Conservation (phyloP, 1,140 invertebrate species). For the Drosophila burlai region DNA sequence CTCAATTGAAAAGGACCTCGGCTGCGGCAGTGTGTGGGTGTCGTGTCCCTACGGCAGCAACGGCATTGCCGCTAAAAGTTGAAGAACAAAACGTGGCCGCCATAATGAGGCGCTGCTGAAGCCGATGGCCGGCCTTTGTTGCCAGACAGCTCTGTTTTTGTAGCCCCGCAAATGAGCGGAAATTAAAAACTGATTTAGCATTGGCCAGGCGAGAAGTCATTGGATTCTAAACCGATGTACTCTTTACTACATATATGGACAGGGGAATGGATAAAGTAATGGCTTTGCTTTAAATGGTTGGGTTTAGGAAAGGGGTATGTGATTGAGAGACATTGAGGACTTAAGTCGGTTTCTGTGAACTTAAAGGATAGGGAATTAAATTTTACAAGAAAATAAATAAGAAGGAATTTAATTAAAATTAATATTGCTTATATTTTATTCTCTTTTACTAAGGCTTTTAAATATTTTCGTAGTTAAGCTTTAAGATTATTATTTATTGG, state of each 20-base stretch:
- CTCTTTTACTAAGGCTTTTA: no score
- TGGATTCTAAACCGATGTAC: slow-evolving; percentile 6
- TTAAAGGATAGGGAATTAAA: neutral
- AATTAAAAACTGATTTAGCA: slow-evolving; percentile 80
- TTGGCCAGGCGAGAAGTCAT: slow-evolving; percentile 9
- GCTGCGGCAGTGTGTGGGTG: slow-evolving; percentile 4
- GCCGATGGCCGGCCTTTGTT: slow-evolving; percentile 35
- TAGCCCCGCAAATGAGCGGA: slow-evolving; percentile 72
- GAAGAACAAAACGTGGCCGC: slow-evolving; percentile 61
- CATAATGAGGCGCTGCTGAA: slow-evolving; percentile 73
- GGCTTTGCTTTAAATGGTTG: neutral
- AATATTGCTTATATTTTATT: no score
- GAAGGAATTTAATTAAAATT: no score
- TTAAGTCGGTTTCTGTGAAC: neutral
- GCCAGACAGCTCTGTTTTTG: slow-evolving; percentile 43
- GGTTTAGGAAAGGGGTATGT: neutral
- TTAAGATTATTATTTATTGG: no score
- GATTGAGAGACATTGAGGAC: neutral
- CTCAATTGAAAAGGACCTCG: slow-evolving; percentile 75
- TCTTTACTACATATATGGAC: neutral
- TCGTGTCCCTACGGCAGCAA: slow-evolving; percentile 35
- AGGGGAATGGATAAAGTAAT: no score
- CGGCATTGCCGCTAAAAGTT: slow-evolving; percentile 60
- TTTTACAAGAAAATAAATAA: no score
- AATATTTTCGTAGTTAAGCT: neutral